Base-by-base conservation (phyloP, 2,797 vertebrate species). In the Gallirallus australis region DNA sequence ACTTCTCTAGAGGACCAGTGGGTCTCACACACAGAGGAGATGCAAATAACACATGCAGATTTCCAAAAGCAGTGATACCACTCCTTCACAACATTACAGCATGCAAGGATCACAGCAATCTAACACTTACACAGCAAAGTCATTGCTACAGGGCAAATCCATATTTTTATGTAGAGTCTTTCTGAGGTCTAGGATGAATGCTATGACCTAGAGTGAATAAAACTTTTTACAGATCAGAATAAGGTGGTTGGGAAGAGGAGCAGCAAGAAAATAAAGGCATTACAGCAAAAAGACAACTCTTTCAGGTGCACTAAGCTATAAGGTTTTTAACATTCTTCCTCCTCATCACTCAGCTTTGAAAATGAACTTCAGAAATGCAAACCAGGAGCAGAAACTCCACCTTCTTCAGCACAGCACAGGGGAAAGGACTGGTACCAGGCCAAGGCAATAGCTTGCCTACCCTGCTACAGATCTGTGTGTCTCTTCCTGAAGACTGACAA, bases 111-210 rank as follows among this genome's bases (percentile, higher is more conserved):
- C 91, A 88, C 85, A 91, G 64, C 72, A 90, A 75, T 54, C 93
- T 83, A 70, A 80, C 85, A 87, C 85, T 90, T 87, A 91, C 66
- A 78, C 37, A 91, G 73, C 47, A 79, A 77, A 93, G 75, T 69
- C 87, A 88, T 73, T 88, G 68, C 80, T 90, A 83, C 63, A 84
- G 57, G 69, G 63, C 35, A 94, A 94, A 94, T 61, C 60, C 60
- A 6, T 80, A 84, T 77, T 93, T 96, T 94, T 89, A 91, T 40
- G 35, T 35, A 45, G 72, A 73, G 45, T 79, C 65, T 85, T 90
- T 94, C 79, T 95, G 89, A 93, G 80, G 65, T 93, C 89, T 97
- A 92, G 84, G 76, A 86, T 81, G 53, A 93, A 86, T 92, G 95
- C 69, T 89, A 88, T 0, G 6, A 95, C 90, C 70, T 81, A 72